These are phyloP conservation scores for Epizoanthus scotinus DNA, from an alignment of 92 coral and sea anemone species.

Conservation along the genomic window DNA sequence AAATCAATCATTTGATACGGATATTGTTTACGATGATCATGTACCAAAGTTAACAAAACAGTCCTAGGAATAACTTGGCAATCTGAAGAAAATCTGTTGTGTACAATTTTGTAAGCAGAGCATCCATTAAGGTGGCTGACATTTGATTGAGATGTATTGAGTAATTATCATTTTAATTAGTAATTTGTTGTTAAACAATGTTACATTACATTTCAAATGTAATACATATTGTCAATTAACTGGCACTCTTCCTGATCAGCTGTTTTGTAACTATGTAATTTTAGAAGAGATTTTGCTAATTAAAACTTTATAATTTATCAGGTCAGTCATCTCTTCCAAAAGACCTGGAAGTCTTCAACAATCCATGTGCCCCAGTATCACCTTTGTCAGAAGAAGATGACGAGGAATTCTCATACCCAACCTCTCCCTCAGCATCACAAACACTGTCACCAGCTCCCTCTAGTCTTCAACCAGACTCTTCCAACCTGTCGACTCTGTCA, in stretches of 20 bases:
- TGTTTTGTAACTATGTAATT: background rate
- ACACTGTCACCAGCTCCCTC: constrained; percentile 74
- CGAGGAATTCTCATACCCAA: constrained; percentile 52
- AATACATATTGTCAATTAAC: no score
- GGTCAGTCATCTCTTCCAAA: constrained; percentile 85
- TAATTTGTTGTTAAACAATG: no score
- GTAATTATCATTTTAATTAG: no score
- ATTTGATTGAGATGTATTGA: no score
- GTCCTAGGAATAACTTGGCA: no score
- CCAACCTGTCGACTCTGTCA: constrained; percentile 63
- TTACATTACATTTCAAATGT: no score
- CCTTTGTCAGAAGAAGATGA: constrained; percentile 83
- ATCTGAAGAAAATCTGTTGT: no score
- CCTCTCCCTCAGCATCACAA: constrained; percentile 75
- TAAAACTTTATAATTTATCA: constrained; percentile 27
- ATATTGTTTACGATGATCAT: no score
- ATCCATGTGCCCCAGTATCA: constrained; percentile 69
- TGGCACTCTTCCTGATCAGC: background rate
- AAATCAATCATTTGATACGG: no score
- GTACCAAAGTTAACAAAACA: no score
- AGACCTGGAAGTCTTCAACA: constrained; percentile 80
- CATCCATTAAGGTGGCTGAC: no score
- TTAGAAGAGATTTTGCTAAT: background rate
- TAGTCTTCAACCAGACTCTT: constrained; percentile 40
- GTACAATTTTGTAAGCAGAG: no score